Conservation (phyloP, 1,140 invertebrate species). For the Maconellicoccus hirsutus region DNA sequence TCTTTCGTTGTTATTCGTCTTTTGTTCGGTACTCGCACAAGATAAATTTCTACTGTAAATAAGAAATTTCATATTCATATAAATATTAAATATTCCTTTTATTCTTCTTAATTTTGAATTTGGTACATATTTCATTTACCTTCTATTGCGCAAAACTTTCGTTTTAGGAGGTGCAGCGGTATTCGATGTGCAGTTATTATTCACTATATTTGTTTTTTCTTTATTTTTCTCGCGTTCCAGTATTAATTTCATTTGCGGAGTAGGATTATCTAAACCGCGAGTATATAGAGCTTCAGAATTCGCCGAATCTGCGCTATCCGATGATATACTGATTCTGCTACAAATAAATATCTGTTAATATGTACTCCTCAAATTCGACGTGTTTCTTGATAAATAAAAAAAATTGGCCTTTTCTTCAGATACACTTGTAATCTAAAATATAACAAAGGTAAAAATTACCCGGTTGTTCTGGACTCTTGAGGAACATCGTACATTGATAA, state of each 20-base stretch:
- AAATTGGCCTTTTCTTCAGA: too few relatives aligned
- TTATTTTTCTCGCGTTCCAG: not conserved
- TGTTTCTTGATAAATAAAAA: too few relatives aligned
- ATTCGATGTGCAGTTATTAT: not conserved
- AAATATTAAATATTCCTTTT: too few relatives aligned
- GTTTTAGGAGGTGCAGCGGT: not conserved
- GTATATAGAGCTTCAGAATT: conserved; percentile 18
- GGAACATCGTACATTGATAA: conserved; percentile 10
- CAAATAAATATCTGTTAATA: not conserved
- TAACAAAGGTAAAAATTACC: not conserved
- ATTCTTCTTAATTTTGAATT: too few relatives aligned
- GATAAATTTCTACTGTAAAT: not conserved
- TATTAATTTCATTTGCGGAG: conserved; percentile 12
- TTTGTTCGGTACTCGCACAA: not conserved
- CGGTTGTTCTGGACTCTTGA: not conserved
- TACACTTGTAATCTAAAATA: too few relatives aligned
- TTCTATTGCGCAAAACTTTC: not conserved
- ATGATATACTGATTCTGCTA: not conserved
- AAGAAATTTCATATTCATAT: not conserved
- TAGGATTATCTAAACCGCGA: conserved; percentile 13
- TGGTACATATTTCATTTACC: not conserved
- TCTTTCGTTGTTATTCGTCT: not conserved
- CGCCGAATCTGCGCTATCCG: conserved; percentile 1
- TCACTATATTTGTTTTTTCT: not conserved
- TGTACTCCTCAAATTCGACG: too few relatives aligned